Evolutionary conservation across 2,113 vertebrate species (phyloP), one percentile per base, ranked within the genome.

Genomic region (Hemibagrus wyckioides): DNA sequence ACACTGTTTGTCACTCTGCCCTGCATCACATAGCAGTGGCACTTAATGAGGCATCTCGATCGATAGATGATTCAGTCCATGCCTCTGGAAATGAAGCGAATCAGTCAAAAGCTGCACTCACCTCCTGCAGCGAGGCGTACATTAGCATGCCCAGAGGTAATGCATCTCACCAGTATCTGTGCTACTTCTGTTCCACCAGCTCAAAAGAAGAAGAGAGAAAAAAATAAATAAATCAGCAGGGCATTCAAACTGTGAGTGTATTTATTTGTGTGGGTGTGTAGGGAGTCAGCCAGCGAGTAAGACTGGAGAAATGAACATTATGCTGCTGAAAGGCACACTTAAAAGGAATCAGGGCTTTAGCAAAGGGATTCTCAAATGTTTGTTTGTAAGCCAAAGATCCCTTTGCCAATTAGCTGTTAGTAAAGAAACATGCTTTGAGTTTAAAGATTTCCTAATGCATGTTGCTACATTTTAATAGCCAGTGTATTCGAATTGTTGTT

Each of bases 41-140:
- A 92, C 92, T 92, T 94, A 93, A 95, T 94, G 93, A 94, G 93
- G 94, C 86, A 91, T 92, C 91, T 81, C 63, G 88, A 94, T 95
- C 93, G 91, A 95, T 94, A 93, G 93, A 94, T 90, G 92, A 93
- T 93, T 90, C 92, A 89, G 90, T 94, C 90, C 87, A 85, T 90
- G 91, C 91, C 86, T 88, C 83, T 21, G 90, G 90, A 94, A 94
- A 95, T 94, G 91, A 94, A 94, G 90, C 84, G 92, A 90, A 95
- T 94, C 94, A 91, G 92, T 95, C 94, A 95, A 91, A 85, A 83
- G 61, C 79, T 92, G 41, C 65, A 44, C 59, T 83, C 61, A 67
- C 84, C 80, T 44, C 82, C 83, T 67, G 48, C 61, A 67, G 76
- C 71, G 84, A 82, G 25, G 79, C 79, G 67, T 80, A 89, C 57